Evolutionary conservation across 2,113 vertebrate species (phyloP), one percentile per base, ranked within the genome.

Genomic region (Ochotona princeps): DNA sequence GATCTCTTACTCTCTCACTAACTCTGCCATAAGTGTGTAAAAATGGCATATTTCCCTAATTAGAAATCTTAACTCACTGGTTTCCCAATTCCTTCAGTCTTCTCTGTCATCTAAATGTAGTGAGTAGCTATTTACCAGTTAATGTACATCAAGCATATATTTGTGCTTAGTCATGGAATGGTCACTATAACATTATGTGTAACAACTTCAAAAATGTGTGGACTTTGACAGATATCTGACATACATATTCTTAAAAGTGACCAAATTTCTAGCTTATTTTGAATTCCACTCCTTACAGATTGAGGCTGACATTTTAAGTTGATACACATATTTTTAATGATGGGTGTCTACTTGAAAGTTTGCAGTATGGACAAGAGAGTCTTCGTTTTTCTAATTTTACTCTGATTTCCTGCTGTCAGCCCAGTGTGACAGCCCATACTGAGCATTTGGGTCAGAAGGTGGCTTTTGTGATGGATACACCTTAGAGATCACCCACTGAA

Each of bases 71-170:
- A 26, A 21, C 44, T 92, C 72, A 79, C 30, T 86, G 10, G 44
- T 26, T 75, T 73, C 85, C 85, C 13, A 35, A 69, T 83, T 23
- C 47, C 57, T 93, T 57, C 30, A 65, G 8, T 67, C 13, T 20
- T 92, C 49, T 91, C 7, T 65, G 38, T 7, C 26, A 35, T 83
- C 38, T 87, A 85, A 35, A 69, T 65, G 72, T 83, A 47, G 38
- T 23, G 73, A 32, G 51, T 51, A 85, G 63, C 85, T 76, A 8
- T 88, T 90, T 87, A 83, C 60, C 80, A 89, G 49, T 88, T 91
- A 89, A 82, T 63, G 20, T 73, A 49, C 21, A 70, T 88, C 54
- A 89, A 80, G 61, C 74, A 54, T 3, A 92, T 75, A 93, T 38
- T 91, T 28, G 61, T 17, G 38, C 35, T 79, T 83, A 74, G n/a